A percentile compares a stretch with the other conserved stretches of the same genome.
Conservation (phyloP, 2,797 vertebrate species). For the Phoebastria nigripes region DNA sequence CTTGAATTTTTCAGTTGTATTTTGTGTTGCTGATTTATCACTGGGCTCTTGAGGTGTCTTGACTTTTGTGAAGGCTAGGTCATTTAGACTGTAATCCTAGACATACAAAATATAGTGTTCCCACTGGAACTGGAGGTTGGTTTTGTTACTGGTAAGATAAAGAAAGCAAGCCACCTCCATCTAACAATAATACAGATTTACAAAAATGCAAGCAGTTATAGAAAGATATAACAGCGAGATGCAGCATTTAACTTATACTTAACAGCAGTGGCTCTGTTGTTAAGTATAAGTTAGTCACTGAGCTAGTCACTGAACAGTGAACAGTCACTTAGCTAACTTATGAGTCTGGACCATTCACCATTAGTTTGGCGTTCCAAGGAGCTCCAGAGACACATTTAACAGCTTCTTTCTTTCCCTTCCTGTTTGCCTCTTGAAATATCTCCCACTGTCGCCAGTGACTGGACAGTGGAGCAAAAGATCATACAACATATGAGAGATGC, state of each 20-base stretch:
- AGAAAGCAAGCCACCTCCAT: not conserved
- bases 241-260: not conserved
- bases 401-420: not conserved
- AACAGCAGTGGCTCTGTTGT: not conserved
- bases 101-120: not conserved
- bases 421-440: not conserved
- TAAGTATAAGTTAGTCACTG: too few species aligned
- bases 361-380: not conserved
- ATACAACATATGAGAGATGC: fast-evolving
- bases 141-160: not conserved
- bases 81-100: not conserved
- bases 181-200: not conserved
- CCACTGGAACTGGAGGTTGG: fast-evolving
- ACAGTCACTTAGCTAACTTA: not conserved
- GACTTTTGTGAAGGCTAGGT: not conserved
- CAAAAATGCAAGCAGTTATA: not conserved
- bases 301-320: not conserved
- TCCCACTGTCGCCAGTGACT: not conserved
- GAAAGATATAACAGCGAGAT: not conserved
- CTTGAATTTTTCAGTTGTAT: not conserved
- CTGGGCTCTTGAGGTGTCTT: not conserved
- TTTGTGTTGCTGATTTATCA: not conserved
- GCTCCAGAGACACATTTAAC: not conserved
- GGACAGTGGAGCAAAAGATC: not conserved
- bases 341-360: fast-evolving